Percentiles rank a stretch among this genome's conserved stretches.
These are phyloP conservation scores for Amphimallon solstitiale DNA, from an alignment of 2,888 invertebrate species.

Conservation along the genomic window DNA sequence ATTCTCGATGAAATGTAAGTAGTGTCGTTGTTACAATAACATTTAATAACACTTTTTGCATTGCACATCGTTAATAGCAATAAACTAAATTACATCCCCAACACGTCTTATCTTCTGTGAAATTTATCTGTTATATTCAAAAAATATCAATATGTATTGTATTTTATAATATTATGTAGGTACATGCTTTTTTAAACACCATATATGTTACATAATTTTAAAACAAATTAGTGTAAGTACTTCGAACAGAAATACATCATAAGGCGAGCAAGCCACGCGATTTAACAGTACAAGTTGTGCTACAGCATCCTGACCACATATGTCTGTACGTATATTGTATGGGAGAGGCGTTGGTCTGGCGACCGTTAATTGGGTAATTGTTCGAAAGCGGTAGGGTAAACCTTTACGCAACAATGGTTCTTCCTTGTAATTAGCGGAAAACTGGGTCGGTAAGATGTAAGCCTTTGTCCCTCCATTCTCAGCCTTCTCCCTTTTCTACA, in stretches of 20 bases:
- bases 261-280: conserved; percentile 4
- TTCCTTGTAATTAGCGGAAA: conserved; percentile 58
- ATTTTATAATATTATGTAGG: too few species aligned
- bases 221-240: too few species aligned
- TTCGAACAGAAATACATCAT: conserved; percentile 2
- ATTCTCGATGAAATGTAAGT: too few species aligned
- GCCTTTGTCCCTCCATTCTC: conserved; percentile 47
- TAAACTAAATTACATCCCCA: too few species aligned
- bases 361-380: conserved; percentile 57
- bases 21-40: too few species aligned
- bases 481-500: conserved; percentile 21
- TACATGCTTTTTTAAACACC: too few species aligned
- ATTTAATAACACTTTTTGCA: too few species aligned
- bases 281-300: conserved; percentile 17
- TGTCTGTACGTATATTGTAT: conserved; percentile 24
- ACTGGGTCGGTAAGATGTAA: conserved; percentile 54
- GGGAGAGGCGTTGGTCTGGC: conserved; percentile 7
- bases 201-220: too few species aligned
- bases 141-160: too few species aligned
- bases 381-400: conserved; percentile 55
- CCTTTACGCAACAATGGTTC: conserved; percentile 57
- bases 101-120: too few species aligned
- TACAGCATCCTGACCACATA: conserved; percentile 10
- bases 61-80: too few species aligned
- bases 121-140: too few species aligned